Base-by-base conservation (phyloP, 2,797 vertebrate genomes). In the Euphonia xanthogaster region DNA sequence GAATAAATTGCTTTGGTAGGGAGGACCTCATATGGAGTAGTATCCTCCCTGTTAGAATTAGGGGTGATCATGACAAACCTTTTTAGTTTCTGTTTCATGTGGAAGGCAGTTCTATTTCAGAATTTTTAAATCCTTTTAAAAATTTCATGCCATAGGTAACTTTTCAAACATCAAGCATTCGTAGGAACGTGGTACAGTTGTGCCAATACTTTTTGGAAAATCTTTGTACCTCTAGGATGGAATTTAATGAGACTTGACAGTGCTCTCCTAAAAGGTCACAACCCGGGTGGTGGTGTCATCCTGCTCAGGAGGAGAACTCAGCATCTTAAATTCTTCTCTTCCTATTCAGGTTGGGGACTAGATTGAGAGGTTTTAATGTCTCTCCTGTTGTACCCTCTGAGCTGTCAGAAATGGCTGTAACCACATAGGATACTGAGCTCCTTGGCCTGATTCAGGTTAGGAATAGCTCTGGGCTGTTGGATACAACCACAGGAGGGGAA, bases 161-260 rank as follows among this genome's bases (percentile, higher is more conserved):
- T 66, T 91, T 89, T 94, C 31, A 85, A 79, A 62, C 44, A 68
- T 54, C 30, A 71, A 14, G 17, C 47, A 35, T 45, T 81, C 1
- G 0, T 44, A 70, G 47, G 47, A 81, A 39, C 30, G 20, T 39
- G 54, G 25, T 33, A 30, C 7, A 23, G 33, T 65, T 89, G 61
- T 18, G 45, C 42, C 31, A 72, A n/a, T 33, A 48, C 13, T 86
- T 94, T 85, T 39, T 89, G 51, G 60, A 85, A 87, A 89, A 85
- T 20, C 65, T 91, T 70, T 86, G n/a, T 80, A 77, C 50, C 53
- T 86, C 79, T 70, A 60, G 68, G 66, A 71, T 48, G 37, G 37
- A 95, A 74, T 86, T 80, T 80, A 82, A 83, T 74, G 70, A 95
- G 45, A 83, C 53, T 35, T 60, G 63, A 40, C 21, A 27, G 7